A percentile compares a stretch with the other conserved stretches of the same genome.
Evolutionary conservation across 1,140 invertebrate species (phyloP).

Genomic region (Piezodorus guildinii): DNA sequence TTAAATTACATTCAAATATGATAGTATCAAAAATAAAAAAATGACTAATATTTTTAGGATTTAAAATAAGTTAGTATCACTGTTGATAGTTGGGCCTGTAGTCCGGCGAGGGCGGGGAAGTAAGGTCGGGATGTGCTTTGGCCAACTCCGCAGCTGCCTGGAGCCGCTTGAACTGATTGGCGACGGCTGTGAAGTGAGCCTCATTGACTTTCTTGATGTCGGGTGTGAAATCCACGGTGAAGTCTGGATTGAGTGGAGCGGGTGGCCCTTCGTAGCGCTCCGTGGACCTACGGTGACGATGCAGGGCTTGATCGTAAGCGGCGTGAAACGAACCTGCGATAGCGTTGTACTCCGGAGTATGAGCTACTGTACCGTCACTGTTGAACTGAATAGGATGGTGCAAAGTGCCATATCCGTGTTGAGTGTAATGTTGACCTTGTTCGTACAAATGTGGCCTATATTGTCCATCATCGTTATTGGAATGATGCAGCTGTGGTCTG

Average conservation of each 20-base stretch:
- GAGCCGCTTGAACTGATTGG: constrained; percentile 25
- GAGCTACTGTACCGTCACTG: too few relatives aligned
- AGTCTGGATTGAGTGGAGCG: constrained; percentile 34
- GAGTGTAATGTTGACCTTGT: too few relatives aligned
- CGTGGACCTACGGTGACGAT: not conserved
- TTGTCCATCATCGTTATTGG: too few relatives aligned
- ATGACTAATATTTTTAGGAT: too few relatives aligned
- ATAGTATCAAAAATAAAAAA: too few relatives aligned
- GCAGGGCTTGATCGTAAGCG: constrained; percentile 30
- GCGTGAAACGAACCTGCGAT: constrained; percentile 11
- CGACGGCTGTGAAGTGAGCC: constrained; percentile 41
- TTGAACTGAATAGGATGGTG: too few relatives aligned
- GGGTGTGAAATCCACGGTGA: constrained; percentile 34
- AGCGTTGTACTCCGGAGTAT: too few relatives aligned
- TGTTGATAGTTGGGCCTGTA: not conserved
- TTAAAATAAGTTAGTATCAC: too few relatives aligned
- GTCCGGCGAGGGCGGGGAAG: not conserved
- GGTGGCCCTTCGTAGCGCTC: constrained; percentile 38
- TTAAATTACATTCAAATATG: too few relatives aligned
- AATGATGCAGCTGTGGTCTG: too few relatives aligned
- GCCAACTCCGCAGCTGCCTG: constrained; percentile 22
- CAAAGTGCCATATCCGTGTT: not conserved
- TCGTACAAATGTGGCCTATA: too few relatives aligned
- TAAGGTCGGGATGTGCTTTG: not conserved
- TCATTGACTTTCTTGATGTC: constrained; percentile 45